phyloP scores from a whole-genome alignment of 2,113 vertebrate genomes.

The Psittacula cyanocephala region DNA sequence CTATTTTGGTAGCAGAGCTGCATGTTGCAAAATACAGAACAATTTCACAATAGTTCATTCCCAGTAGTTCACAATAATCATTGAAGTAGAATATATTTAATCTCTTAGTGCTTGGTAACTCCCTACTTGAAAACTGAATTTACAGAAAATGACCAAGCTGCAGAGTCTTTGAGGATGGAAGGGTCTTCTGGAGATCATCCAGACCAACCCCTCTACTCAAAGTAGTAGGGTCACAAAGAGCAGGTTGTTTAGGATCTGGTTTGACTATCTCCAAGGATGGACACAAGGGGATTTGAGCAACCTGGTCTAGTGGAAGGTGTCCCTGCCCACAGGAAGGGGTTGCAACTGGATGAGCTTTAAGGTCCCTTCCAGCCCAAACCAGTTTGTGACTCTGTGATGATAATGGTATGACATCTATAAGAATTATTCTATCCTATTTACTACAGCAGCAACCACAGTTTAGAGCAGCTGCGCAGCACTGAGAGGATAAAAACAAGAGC shows the following conservation, averaged over 20 bases:
- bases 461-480: neutral
- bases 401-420: neutral
- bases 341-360: neutral
- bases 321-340: neutral
- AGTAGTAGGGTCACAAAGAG: neutral
- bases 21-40: neutral
- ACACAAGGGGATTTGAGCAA: neutral
- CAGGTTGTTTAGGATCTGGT: neutral
- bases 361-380: neutral
- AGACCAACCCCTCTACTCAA: neutral
- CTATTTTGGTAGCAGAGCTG: neutral
- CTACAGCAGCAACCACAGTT: neutral
- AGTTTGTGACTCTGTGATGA: neutral
- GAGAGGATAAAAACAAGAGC: neutral
- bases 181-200: neutral
- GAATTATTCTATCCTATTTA: neutral
- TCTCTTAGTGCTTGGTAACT: neutral
- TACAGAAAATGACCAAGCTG: neutral
- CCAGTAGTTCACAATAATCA: neutral
- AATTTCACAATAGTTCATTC: neutral
- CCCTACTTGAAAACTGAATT: neutral
- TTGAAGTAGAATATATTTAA: neutral
- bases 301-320: no score
- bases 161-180: neutral
- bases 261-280: neutral